A percentile compares a stretch with the other conserved stretches of the same genome.
These are phyloP conservation scores for Ceyx melanurus DNA, from an alignment of 2,113 vertebrate species.

Conservation along the genomic window DNA sequence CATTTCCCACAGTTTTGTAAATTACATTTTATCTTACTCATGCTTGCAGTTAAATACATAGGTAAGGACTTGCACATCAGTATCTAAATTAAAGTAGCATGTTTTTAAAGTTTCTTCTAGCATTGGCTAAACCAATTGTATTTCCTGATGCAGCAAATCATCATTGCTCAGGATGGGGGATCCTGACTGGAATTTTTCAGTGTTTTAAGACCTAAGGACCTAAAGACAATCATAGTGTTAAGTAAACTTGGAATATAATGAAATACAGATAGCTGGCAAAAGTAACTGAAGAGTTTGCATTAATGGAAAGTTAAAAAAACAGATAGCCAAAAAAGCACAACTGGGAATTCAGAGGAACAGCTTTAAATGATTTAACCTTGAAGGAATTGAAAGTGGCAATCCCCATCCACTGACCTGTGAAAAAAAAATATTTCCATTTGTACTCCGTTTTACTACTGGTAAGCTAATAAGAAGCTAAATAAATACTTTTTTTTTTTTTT, in stretches of 20 bases:
- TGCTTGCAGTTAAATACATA: background rate
- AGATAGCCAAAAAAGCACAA: background rate
- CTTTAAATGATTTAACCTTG: background rate
- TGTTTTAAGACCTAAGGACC: background rate
- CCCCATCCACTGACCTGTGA: fast-evolving
- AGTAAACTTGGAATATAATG: background rate
- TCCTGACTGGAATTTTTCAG: background rate
- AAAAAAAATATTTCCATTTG: background rate
- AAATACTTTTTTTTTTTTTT: background rate
- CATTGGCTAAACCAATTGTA: background rate
- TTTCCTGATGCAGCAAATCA: background rate
- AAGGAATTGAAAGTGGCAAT: background rate
- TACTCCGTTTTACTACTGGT: background rate
- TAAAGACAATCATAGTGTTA: background rate
- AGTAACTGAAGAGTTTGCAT: background rate
- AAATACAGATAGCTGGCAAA: background rate
- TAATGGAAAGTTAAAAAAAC: background rate
- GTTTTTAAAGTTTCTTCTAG: background rate
- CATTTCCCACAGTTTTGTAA: background rate
- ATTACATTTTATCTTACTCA: background rate
- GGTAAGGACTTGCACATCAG: background rate
- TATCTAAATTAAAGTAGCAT: background rate
- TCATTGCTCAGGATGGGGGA: background rate
- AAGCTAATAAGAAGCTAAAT: background rate
- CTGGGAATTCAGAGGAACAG: background rate